Percentiles rank a stretch among this genome's conserved stretches.
Conservation (phyloP, 1,140 invertebrate species). For the Pogonognathellus flavescens region DNA sequence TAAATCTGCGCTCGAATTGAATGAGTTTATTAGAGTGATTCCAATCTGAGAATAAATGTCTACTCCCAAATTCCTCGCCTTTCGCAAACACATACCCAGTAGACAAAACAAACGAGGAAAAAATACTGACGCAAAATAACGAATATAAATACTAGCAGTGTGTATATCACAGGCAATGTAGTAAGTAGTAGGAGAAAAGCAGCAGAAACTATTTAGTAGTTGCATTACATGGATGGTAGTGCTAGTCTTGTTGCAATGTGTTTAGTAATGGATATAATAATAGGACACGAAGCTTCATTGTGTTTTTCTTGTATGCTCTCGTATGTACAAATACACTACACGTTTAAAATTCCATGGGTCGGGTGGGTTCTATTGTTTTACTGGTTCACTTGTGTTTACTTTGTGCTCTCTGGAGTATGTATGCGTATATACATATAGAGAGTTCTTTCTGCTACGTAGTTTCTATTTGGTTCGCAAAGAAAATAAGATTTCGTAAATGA, state of each 20-base stretch:
- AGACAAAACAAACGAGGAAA: background rate
- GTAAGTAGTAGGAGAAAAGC: no score
- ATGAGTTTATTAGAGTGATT: conserved; percentile 50
- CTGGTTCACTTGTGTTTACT: no score
- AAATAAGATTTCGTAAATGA: conserved; percentile 31
- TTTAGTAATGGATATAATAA: no score
- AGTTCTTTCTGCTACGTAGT: background rate
- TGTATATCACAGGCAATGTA: background rate
- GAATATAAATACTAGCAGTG: background rate
- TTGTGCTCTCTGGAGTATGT: background rate
- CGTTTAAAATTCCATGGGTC: background rate
- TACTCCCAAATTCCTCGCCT: conserved; percentile 49
- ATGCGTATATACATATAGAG: background rate
- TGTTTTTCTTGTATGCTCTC: no score
- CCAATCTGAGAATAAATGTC: conserved; percentile 45
- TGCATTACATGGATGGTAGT: no score
- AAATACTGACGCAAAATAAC: background rate
- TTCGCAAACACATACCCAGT: background rate
- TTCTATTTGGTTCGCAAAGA: background rate
- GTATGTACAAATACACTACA: no score
- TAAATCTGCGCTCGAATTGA: conserved; percentile 42
- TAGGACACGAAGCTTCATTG: no score
- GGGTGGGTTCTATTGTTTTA: no score
- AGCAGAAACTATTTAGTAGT: no score
- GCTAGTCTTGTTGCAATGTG: no score